Evolutionary conservation across 2,797 vertebrate genomes (phyloP), one percentile per base, ranked within the genome.

Genomic region (Pyrocephalus nanus): DNA sequence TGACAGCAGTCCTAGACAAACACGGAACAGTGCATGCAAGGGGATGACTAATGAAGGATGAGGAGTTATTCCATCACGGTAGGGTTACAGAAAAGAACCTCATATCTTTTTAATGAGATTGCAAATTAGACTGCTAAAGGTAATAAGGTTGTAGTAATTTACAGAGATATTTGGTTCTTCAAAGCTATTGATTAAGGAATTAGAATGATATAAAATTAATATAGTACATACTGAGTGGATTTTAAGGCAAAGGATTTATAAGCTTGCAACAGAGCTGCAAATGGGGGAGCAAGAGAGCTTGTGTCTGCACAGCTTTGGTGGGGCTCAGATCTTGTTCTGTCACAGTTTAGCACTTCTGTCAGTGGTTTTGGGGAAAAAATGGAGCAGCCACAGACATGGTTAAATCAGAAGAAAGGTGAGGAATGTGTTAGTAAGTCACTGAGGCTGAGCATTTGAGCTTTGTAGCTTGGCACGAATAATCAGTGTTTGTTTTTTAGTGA

Each of bases 121-220:
- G 81, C 69, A 95, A 96, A 95, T 94, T 89, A 74, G 78, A 32
- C 72, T 89, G 77, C 71, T 87, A 67, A 92, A 95, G 72, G 86
- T 95, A 91, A 93, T 94, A 92, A 91, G 60, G 36, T 70, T 71
- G 29, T 55, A 85, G 86, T 80, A 94, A 95, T 94, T 95, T 95
- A 40, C 45, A 20, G 74, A 79, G 84, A 82, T 85, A 66, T 77
- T 89, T 94, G 48, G 34, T 79, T 91, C 71, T 93, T 95, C 67
- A 70, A 91, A 85, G 67, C 48, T 94, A 93, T 96, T 92, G 92
- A 94, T 95, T 96, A 94, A 94, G 71, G 78, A 92, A 70, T 95
- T 92, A 91, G 64, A 92, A 74, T 75, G 20, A 53, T 74, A 69
- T 79, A 60, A 93, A 94, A 93, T 93, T 61, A 77, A 87, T 87